Conservation (phyloP, 2,888 invertebrate genomes). For the Keiferia lycopersicella region DNA sequence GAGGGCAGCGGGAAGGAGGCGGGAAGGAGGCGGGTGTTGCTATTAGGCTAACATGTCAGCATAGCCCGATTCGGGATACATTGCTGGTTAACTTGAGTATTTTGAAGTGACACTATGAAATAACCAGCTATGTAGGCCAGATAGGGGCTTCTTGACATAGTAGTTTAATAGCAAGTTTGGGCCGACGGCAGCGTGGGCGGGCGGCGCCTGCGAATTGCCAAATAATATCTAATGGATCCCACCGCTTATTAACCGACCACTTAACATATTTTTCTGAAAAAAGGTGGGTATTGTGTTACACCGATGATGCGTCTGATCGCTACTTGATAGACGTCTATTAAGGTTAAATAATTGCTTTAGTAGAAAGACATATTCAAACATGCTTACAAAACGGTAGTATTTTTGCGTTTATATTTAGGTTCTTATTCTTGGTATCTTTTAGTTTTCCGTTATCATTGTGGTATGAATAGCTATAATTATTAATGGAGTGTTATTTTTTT, state of each 20-base stretch:
- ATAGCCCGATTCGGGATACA: too few species aligned
- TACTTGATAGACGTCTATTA: not conserved
- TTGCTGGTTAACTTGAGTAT: too few species aligned
- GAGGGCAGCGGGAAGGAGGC: not conserved
- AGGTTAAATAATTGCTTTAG: not conserved
- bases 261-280: not conserved
- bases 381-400: not conserved
- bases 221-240: conserved; percentile 19
- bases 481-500: too few species aligned
- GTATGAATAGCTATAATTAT: too few species aligned
- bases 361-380: not conserved
- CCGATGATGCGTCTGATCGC: not conserved
- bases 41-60: too few species aligned
- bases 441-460: too few species aligned
- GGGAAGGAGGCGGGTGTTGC: too few species aligned
- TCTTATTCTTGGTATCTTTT: not conserved
- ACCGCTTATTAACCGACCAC: conserved; percentile 18
- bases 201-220: conserved; percentile 15
- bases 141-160: too few species aligned
- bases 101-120: too few species aligned
- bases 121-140: too few species aligned
- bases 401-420: not conserved
- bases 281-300: not conserved
- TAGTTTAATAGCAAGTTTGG: not conserved
- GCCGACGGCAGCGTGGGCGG: conserved; percentile 4